Evolutionary conservation across 2,888 invertebrate species (phyloP), one percentile per base, ranked within the genome.

Genomic region (Drosophila helvetica): DNA sequence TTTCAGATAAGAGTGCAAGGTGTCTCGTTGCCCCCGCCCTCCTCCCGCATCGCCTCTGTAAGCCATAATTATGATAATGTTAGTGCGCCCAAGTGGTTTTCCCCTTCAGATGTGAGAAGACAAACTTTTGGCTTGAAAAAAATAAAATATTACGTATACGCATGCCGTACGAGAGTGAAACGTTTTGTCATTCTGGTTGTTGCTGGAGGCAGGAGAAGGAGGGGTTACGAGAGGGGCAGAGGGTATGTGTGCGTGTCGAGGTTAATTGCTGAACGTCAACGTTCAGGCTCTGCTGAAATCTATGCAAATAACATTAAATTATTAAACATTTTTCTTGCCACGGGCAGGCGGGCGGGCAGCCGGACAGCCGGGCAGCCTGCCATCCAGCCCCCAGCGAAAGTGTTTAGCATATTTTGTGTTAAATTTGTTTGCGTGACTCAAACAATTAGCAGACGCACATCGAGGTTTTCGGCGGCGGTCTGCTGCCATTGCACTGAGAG

Each of bases 351-450:
- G 22, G 0, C 22, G 22, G 19, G 25, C 25, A 25, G 25, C 7
- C 25, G 7, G 22, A 1, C 22, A 25, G 22, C 22, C 22, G 22
- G 25, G 25, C 25, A 25, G 27, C 27, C 30, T 12, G 10, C 30
- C 30, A 10, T 10, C 27, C 38, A 38, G 38, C n/a, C 38, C 38
- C 15, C 38, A 38, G 38, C 43, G 67, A 68, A 68, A 76, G 78
- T 81, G 67, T 78, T 82, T 82, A 80, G 82, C 81, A 82, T 86
- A 80, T 78, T 88, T 80, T 79, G 79, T 74, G 85, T 75, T 74
- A 79, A 86, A 84, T 84, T 77, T 87, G 86, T 88, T 88, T 86
- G 88, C 88, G 78, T 88, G 87, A 79, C 87, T 80, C 88, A 87
- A 88, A 88, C 88, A 88, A 87, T 88, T 88, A 87, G 84, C 75